Evolutionary conservation across 2,888 invertebrate species (phyloP).

Genomic region (Bombylius discolor): DNA sequence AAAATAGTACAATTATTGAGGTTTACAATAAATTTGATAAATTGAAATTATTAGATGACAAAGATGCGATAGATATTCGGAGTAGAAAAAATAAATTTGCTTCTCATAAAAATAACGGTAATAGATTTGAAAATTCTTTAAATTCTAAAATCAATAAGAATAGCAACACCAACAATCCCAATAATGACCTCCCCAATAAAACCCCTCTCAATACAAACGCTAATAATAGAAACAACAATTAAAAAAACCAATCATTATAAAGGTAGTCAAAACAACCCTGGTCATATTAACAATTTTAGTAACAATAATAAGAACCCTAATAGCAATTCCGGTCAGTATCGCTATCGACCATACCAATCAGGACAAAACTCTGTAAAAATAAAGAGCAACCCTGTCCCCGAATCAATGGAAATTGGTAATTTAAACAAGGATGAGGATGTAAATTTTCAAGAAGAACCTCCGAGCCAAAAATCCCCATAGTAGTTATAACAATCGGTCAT

Average conservation of each 20-base stretch:
- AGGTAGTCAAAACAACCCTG: neutral
- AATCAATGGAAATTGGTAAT: slow-evolving; percentile 3
- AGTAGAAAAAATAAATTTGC: neutral
- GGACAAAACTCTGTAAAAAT: slow-evolving; percentile 1
- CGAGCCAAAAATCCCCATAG: neutral
- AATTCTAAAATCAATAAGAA: neutral
- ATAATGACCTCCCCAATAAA: neutral
- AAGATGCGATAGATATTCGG: slow-evolving; percentile 1
- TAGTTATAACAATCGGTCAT: neutral
- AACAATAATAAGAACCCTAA: neutral
- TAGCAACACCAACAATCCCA: neutral
- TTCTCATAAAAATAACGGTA: neutral
- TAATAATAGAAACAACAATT: neutral
- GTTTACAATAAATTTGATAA: slow-evolving; percentile 2
- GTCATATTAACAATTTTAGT: neutral
- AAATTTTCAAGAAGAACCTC: slow-evolving; percentile 7
- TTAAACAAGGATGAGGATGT: neutral
- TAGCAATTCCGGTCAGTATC: neutral
- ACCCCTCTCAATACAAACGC: neutral
- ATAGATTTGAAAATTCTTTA: neutral
- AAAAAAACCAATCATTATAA: neutral
- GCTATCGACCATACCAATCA: neutral
- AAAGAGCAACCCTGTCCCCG: neutral
- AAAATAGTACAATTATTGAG: slow-evolving; percentile 1
- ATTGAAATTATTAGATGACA: neutral